Base-by-base conservation (phyloP, 2,113 vertebrate genomes). In the Spermophilus dauricus region DNA sequence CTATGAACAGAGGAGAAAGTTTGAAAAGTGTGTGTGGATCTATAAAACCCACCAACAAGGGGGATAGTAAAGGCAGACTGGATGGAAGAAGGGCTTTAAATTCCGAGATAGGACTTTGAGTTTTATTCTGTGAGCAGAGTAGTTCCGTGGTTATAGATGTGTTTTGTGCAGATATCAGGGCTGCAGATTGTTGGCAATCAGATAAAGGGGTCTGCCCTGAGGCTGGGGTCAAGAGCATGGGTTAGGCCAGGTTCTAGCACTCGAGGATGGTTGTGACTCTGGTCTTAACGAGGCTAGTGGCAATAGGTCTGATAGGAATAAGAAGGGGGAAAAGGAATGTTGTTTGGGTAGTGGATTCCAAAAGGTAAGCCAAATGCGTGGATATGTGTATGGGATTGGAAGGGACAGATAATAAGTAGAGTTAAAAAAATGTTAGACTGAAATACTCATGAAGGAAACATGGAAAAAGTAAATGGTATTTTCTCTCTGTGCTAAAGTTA, bases 111-210 rank as follows among this genome's bases (percentile, higher is more conserved):
- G 34, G 63, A 90, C 94, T 88, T 72, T 84, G 61, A 61, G 42
- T 89, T 94, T 91, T 73, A 82, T 45, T 86, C 34, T n/a, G 5
- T 61, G 67, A 92, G 39, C 53, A 58, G 67, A 92, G 61, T 56
- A 32, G 61, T 70, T 93, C n/a, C 12, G 16, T 39, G 94, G 69
- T 78, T 37, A 67, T 81, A 78, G 24, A 17, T 67, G 63, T 37
- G 14, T 72, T 95, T 89, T 94, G 30, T 83, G 53, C 78, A 51
- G 58, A 51, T 73, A 78, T 63, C 56, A 90, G 94, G 82, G 80
- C 34, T 56, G 34, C 17, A 42, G 45, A 73, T 70, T 53, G 4
- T 53, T 17, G 78, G 37, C 20, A 53, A 80, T 5, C 5, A 9
- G 22, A 13, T 51, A 32, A 81, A 5, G 26, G 4, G 32, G 6